These are phyloP conservation scores for Polia nebulosa DNA, from an alignment of 2,888 invertebrate genomes.

Conservation along the genomic window DNA sequence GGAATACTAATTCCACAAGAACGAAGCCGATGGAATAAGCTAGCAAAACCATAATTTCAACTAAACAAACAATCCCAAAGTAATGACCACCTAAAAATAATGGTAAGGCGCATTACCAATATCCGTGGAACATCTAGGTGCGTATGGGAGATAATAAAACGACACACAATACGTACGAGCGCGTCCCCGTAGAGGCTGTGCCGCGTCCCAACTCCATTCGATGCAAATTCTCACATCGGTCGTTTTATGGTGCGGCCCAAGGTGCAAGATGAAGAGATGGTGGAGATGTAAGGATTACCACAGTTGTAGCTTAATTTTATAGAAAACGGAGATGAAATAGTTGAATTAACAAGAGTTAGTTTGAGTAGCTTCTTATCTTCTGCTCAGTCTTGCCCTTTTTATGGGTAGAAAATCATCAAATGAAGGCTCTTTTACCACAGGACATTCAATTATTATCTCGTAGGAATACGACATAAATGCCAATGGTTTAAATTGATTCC, in stretches of 20 bases:
- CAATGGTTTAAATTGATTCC: no score
- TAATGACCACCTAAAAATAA: constrained; percentile 51
- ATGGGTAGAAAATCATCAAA: no score
- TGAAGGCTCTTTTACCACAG: no score
- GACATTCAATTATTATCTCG: no score
- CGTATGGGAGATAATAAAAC: constrained; percentile 75
- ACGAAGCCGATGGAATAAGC: no score
- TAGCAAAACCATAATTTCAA: no score
- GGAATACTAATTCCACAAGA: no score
- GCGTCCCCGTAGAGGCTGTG: constrained; percentile 80
- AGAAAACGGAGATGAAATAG: not conserved
- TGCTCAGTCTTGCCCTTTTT: no score
- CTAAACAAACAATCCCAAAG: constrained; percentile 40
- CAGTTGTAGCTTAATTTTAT: not conserved
- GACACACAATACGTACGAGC: constrained; percentile 73
- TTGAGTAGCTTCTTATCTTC: no score
- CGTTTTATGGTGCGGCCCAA: constrained; percentile 70
- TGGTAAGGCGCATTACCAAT: constrained; percentile 52
- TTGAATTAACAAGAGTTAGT: no score
- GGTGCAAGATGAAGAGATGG: constrained; percentile 37
- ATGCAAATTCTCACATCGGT: constrained; percentile 89
- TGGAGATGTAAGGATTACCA: not conserved
- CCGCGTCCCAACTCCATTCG: constrained; percentile 85
- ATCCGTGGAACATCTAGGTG: constrained; percentile 63
- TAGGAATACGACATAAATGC: no score